A percentile compares a stretch with the other conserved stretches of the same genome.
These are phyloP conservation scores for Thalassarche chlororhynchos DNA, from an alignment of 2,113 vertebrate genomes.

Conservation along the genomic window DNA sequence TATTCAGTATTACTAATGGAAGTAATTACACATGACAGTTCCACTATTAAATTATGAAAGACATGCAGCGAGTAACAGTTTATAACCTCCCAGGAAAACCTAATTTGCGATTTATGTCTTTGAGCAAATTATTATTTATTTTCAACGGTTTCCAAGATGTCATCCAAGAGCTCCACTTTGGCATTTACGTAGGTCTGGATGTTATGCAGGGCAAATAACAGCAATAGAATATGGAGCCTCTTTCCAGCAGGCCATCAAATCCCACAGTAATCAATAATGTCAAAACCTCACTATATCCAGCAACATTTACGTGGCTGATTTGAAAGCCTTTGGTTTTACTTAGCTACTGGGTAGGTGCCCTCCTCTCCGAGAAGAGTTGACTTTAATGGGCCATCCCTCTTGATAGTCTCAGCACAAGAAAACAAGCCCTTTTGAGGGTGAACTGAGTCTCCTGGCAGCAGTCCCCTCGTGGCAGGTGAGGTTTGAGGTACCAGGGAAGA, in stretches of 20 bases:
- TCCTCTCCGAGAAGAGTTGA: not conserved
- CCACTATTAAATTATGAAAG: conserved; percentile 36
- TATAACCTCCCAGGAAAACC: conserved; percentile 28
- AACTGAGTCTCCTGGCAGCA: not conserved
- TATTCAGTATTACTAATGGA: conserved; percentile 37
- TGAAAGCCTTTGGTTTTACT: not conserved
- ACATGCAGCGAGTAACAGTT: not conserved
- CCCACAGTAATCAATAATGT: not conserved
- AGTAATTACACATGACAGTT: conserved; percentile 33
- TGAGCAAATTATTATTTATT: conserved; percentile 39
- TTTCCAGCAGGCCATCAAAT: not conserved
- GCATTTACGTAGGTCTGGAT: not conserved
- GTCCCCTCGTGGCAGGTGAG: not conserved
- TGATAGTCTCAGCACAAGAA: not conserved
- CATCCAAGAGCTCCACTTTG: not conserved
- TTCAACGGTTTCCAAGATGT: not conserved
- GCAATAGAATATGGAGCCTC: not conserved
- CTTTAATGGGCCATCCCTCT: not conserved
- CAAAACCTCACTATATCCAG: not conserved
- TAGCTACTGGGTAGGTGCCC: not conserved
- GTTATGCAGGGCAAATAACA: not conserved
- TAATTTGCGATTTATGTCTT: conserved; percentile 15
- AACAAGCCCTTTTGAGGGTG: not conserved
- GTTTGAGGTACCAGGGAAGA: not conserved
- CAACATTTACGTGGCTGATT: not conserved